Evolutionary conservation across 2,888 invertebrate genomes (phyloP).

Genomic region (Diarsia rubi): DNA sequence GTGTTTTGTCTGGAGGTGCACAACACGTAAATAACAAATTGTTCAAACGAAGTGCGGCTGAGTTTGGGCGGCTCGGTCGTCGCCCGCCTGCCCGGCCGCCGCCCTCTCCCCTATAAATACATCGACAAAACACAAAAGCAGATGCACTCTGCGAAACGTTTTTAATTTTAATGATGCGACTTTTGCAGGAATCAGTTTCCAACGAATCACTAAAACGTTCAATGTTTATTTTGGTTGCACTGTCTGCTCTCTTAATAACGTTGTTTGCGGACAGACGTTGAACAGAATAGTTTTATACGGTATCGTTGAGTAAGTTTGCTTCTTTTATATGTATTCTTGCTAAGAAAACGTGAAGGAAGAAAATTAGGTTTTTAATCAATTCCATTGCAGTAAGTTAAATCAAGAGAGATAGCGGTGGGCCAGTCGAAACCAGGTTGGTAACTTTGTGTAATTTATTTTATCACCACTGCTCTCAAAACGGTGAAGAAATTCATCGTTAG

Average conservation of each 20-base stretch:
- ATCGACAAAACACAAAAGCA: slow-evolving; percentile 80
- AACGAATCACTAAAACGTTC: slow-evolving; percentile 54
- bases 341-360: neutral
- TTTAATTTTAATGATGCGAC: slow-evolving; percentile 79
- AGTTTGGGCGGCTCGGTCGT: slow-evolving; percentile 67
- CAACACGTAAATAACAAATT: slow-evolving; percentile 57
- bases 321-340: neutral
- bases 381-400: neutral
- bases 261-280: slow-evolving; percentile 48
- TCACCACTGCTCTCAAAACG: too few relatives aligned
- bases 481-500: too few relatives aligned
- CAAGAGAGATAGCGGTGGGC: too few relatives aligned
- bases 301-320: slow-evolving; percentile 11
- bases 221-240: slow-evolving; percentile 55
- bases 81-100: slow-evolving; percentile 71
- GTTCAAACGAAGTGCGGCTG: slow-evolving; percentile 56
- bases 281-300: slow-evolving; percentile 44
- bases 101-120: slow-evolving; percentile 85
- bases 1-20: slow-evolving; percentile 55
- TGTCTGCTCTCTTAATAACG: slow-evolving; percentile 50
- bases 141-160: slow-evolving; percentile 80
- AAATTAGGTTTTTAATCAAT: neutral
- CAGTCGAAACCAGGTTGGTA: too few relatives aligned
- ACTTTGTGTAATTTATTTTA: too few relatives aligned
- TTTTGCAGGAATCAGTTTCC: slow-evolving; percentile 74